Conservation (phyloP, 30 jellyfish, hydroid and myxozoan species). For the Turritopsis dohrnii region DNA sequence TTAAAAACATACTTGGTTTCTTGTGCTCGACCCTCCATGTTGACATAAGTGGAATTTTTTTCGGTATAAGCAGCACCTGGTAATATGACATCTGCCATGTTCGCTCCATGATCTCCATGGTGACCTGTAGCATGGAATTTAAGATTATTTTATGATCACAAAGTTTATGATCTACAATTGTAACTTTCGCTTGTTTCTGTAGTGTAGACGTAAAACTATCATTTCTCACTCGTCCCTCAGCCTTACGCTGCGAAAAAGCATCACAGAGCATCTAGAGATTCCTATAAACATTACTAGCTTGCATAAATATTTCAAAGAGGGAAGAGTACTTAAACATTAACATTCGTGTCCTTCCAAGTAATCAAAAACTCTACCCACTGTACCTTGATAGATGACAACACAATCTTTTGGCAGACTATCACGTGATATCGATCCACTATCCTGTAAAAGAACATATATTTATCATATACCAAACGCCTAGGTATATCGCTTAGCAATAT, state of each 20-base stretch:
- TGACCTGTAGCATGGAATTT: slow-evolving; percentile 45
- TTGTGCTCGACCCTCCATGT: slow-evolving; percentile 98
- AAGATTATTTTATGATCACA: no score
- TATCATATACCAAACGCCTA: not conserved
- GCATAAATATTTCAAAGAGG: no score
- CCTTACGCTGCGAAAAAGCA: no score
- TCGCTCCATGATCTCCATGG: slow-evolving; percentile 98
- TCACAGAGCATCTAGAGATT: not conserved
- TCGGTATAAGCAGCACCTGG: slow-evolving; percentile 99
- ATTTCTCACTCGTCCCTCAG: no score
- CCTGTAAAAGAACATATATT: slow-evolving; percentile 30
- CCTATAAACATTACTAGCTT: not conserved
- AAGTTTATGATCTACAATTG: not conserved
- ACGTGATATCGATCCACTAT: slow-evolving; percentile 59
- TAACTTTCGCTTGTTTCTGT: not conserved
- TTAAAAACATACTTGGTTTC: slow-evolving; percentile 62
- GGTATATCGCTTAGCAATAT: not conserved
- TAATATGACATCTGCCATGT: slow-evolving; percentile 73
- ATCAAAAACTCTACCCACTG: not conserved
- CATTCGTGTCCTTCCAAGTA: no score
- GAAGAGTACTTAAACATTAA: no score
- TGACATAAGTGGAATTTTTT: slow-evolving; percentile 82
- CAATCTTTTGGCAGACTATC: slow-evolving; percentile 76
- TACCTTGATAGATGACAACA: slow-evolving; percentile 93
- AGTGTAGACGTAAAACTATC: no score